Conservation (phyloP, 2,113 vertebrate genomes). For the Hemiprocne comata region DNA sequence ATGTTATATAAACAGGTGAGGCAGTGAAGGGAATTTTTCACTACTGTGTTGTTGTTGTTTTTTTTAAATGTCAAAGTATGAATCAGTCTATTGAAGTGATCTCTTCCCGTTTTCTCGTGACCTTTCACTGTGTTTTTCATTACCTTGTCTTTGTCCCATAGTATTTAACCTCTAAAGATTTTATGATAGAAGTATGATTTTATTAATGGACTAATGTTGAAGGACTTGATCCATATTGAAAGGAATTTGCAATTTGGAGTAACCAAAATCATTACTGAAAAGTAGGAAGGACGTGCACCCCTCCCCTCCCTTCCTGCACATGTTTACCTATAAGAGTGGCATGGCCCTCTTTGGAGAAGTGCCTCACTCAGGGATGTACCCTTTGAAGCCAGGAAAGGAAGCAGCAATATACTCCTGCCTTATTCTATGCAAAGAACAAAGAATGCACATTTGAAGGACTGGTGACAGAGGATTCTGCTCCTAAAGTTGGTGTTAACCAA, state of each 20-base stretch:
- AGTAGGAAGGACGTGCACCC: neutral
- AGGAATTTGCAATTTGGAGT: neutral
- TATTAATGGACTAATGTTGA: neutral
- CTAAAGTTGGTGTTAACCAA: neutral
- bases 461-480: neutral
- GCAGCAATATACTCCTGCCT: neutral
- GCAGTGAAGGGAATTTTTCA: neutral
- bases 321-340: neutral
- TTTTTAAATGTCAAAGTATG: neutral
- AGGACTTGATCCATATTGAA: neutral
- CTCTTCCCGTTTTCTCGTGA: neutral
- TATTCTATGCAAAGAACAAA: neutral
- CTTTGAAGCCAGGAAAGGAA: neutral
- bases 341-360: neutral
- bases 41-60: neutral
- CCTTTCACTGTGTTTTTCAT: neutral
- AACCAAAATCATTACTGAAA: neutral
- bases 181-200: neutral
- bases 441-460: neutral
- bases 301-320: neutral
- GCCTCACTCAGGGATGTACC: fast-evolving
- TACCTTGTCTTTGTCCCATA: neutral
- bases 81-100: neutral
- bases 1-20: neutral
- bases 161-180: neutral